Evolutionary conservation across 2,888 invertebrate species (phyloP), one percentile per base, ranked within the genome.

Genomic region (Acrocyrtus sp.): DNA sequence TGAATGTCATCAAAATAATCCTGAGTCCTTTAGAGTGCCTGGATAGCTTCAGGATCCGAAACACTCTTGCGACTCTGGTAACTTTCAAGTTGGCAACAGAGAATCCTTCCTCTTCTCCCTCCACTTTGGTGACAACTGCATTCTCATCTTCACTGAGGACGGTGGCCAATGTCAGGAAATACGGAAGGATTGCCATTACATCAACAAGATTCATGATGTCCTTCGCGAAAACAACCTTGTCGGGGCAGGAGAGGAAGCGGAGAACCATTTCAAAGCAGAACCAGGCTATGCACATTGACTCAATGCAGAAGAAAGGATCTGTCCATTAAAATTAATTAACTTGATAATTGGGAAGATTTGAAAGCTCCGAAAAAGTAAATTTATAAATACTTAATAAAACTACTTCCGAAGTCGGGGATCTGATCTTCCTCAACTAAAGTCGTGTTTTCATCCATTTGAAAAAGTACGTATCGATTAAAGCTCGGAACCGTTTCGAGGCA

Each of bases 151-250:
- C 97, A 82, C 96, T 96, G 85, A 98, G 93, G 82, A 97, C 97
- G 81, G 98, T 98, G 84, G 96, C 97, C 88, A 98, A 89, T 83
- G 98, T 98, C 87, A 98, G 97, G 90, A 98, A 98, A 88, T 98
- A 98, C 85, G 98, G 98, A 90, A 98, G 96, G 90, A 98, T 98
- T 87, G 98, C 97, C 88, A 96, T 96, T 88, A 98, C 95, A 87
- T 98, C 98, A 88, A 98, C 98, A 87, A 96, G 93, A 88, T 96
- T 96, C 98, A 98, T 98, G 86, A 98, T 95, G 90, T 97, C 96
- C 88, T 96, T 94, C 90, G 96, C 96, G 91, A 98, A 98, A 88
- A 94, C 94, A 86, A 97, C 90, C 88, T 98, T 98, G 86, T 95
- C 96, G 85, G 98, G 98, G 89, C 96, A 97, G 85, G 97, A 96